Conservation (phyloP, 2,797 vertebrate species). For the Mormyrus proboscirostris region DNA sequence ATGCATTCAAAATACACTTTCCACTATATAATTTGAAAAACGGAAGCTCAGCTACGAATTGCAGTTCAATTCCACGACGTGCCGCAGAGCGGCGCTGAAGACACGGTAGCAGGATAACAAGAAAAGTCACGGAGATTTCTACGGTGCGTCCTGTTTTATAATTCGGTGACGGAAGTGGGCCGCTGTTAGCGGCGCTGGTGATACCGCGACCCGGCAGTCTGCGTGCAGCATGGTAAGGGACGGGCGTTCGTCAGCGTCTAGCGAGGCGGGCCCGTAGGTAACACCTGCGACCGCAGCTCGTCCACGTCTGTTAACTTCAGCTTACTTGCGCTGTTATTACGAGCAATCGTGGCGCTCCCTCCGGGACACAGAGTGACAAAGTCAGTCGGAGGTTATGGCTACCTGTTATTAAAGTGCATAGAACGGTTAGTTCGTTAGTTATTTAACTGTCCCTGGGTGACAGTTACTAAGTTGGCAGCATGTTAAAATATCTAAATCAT, state of each 20-base stretch:
- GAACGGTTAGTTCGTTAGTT: not conserved
- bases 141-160: not conserved
- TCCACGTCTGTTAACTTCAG: not conserved
- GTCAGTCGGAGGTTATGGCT: constrained; percentile 53
- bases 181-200: not conserved
- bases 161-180: constrained; percentile 3
- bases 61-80: not conserved
- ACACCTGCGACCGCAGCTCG: not conserved
- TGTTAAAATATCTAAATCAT: not conserved
- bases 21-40: not conserved
- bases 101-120: not conserved
- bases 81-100: not conserved
- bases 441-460: not conserved
- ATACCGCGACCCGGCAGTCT: not conserved
- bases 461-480: not conserved
- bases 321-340: not conserved
- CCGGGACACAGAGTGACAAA: constrained; percentile 43
- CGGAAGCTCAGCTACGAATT: not conserved
- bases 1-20: not conserved
- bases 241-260: not conserved
- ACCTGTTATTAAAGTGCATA: not conserved
- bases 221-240: constrained; percentile 14
- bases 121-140: not conserved
- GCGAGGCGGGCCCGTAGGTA: not conserved
- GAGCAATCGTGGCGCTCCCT: not conserved